phyloP scores from a whole-genome alignment of 2,113 vertebrate species.

The Setophaga petechia region DNA sequence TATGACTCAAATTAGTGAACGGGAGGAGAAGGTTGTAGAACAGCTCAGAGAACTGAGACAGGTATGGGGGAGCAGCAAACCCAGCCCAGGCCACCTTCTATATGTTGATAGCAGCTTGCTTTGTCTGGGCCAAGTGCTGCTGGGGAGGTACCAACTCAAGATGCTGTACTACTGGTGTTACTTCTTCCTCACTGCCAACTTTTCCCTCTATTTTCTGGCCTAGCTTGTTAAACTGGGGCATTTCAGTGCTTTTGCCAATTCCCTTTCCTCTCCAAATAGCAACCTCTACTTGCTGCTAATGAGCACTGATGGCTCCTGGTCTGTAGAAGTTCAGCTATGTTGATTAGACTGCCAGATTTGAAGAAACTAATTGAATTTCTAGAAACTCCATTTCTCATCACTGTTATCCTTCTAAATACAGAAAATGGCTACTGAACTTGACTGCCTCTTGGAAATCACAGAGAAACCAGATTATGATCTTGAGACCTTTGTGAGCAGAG shows the following conservation, averaged over 20 bases:
- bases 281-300: not conserved
- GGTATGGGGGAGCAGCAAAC: constrained; percentile 41
- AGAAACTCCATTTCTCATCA: not conserved
- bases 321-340: not conserved
- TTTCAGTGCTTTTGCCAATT: not conserved
- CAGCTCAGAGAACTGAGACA: constrained; percentile 75
- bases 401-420: constrained; percentile 16
- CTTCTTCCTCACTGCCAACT: not conserved
- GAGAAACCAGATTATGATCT: constrained; percentile 79
- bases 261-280: not conserved
- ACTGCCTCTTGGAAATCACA: constrained; percentile 66
- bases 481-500: constrained; percentile 74
- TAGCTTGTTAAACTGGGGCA: not conserved
- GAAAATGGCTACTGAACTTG: constrained; percentile 58
- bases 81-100: not conserved
- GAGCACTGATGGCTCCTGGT: not conserved
- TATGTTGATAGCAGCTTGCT: not conserved
- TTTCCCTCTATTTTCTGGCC: not conserved
- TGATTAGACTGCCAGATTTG: not conserved
- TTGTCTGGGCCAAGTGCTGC: not conserved
- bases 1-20: constrained; percentile 71
- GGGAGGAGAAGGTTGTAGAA: constrained; percentile 75
- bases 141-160: not conserved
- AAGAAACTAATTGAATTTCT: not conserved
- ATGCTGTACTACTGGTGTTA: not conserved